phyloP scores from a whole-genome alignment of 1,140 invertebrate genomes.

The Pristionchus pacificus region DNA sequence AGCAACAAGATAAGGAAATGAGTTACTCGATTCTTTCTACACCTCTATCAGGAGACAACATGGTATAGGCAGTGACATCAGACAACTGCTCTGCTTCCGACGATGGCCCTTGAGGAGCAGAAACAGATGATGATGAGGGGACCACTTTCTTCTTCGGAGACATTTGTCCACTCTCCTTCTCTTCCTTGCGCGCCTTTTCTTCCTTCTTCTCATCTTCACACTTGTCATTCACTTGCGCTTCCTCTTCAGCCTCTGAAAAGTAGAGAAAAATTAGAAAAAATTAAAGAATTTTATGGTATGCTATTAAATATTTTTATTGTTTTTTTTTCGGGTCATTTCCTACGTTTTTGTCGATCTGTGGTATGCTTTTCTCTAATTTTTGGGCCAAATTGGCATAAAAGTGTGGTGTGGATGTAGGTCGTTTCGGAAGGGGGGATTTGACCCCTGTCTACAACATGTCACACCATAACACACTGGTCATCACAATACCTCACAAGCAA shows the following conservation, averaged over 20 bases:
- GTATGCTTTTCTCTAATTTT: too few species aligned
- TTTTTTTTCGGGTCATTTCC: too few species aligned
- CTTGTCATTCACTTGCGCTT: constrained; percentile 11
- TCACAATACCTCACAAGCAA: too few species aligned
- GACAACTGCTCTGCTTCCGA: neutral
- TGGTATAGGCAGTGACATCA: neutral
- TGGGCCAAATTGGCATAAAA: too few species aligned
- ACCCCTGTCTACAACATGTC: too few species aligned
- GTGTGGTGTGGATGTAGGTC: too few species aligned
- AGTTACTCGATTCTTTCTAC: neutral
- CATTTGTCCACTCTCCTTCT: constrained; percentile 5
- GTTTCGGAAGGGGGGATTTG: too few species aligned
- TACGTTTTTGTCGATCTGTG: too few species aligned
- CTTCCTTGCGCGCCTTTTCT: constrained; percentile 4
- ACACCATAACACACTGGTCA: too few species aligned
- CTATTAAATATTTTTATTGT: neutral
- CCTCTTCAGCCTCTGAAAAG: constrained; percentile 10
- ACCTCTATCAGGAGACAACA: neutral
- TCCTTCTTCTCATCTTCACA: neutral
- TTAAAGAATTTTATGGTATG: neutral
- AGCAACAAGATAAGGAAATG: too few species aligned
- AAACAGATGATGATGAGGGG: neutral
- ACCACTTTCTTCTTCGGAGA: neutral
- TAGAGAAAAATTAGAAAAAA: neutral
- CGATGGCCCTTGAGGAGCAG: too few species aligned